Evolutionary conservation across 2,797 vertebrate genomes (phyloP).

Genomic region (Uromys caudimaculatus): DNA sequence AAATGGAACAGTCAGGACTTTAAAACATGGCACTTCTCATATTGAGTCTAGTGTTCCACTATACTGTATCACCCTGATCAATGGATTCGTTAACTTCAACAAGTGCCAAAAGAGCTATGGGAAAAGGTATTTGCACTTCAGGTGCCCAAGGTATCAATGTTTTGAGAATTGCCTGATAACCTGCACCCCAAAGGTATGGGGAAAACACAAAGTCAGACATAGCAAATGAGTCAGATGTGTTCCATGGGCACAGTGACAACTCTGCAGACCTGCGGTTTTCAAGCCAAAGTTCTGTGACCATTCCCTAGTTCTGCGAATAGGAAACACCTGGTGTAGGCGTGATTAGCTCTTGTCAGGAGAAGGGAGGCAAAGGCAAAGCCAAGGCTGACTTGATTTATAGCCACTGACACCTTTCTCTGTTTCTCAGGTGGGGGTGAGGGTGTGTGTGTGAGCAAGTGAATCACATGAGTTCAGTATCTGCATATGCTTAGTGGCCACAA

Average conservation of each 20-base stretch:
- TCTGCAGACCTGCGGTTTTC: neutral
- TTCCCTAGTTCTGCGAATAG: neutral
- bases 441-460: neutral
- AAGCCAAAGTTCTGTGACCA: neutral
- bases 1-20: constrained; percentile 42
- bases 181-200: constrained; percentile 22
- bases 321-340: constrained; percentile 3
- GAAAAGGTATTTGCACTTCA: constrained; percentile 10
- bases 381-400: neutral
- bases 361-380: neutral
- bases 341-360: neutral
- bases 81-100: neutral
- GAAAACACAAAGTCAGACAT: constrained; percentile 29
- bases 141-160: neutral
- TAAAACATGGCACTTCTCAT: constrained; percentile 11
- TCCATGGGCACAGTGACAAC: neutral
- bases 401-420: neutral
- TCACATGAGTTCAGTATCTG: neutral
- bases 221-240: constrained; percentile 10
- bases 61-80: neutral
- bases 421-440: neutral
- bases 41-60: neutral
- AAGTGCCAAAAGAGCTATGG: neutral
- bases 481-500: neutral
- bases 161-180: neutral